phyloP scores from a whole-genome alignment of 2,797 vertebrate genomes.

The Schizothorax lantsangensis region DNA sequence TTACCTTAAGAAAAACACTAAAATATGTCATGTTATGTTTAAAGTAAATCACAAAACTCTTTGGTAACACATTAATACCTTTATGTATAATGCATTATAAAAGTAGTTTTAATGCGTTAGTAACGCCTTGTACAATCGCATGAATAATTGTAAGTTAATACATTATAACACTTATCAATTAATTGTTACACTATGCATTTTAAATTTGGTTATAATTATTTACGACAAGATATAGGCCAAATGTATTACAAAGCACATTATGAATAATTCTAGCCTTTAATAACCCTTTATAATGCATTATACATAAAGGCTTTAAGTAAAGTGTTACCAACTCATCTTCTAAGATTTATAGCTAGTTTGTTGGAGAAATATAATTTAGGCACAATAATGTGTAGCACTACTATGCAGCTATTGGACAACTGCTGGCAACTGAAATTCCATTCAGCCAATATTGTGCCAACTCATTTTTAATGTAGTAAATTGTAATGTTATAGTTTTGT shows the following conservation, averaged over 20 bases:
- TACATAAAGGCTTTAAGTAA: not conserved
- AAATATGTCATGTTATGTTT: not conserved
- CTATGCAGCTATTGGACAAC: not conserved
- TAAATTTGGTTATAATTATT: not conserved
- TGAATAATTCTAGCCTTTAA: not conserved
- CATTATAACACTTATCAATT: not conserved
- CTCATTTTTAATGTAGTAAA: not conserved
- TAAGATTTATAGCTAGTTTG: not conserved
- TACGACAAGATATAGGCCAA: no score
- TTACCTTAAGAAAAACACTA: not conserved
- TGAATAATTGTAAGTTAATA: not conserved
- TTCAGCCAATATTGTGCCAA: not conserved
- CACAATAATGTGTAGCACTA: not conserved
- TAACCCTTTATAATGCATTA: not conserved
- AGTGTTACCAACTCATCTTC: not conserved
- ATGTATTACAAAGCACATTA: not conserved
- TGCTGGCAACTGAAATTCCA: not conserved
- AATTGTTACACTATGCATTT: not conserved
- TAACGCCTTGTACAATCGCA: not conserved
- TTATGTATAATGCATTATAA: not conserved
- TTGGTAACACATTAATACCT: not conserved
- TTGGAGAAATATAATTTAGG: not conserved
- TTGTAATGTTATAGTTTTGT: not conserved
- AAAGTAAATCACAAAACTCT: not conserved
- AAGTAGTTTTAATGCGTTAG: no score